Percentiles rank a stretch among this genome's conserved stretches.
Evolutionary conservation across 1,140 invertebrate genomes (phyloP).

Genomic region (Drosophila melanogaster): Release_6_plus_ISO1_MT NT_033779.5:7938501-7939000

Average conservation of each 20-base stretch:
- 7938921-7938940: slow-evolving; percentile 44
- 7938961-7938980: slow-evolving; percentile 67
- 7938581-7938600: no score
- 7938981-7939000: slow-evolving; percentile 78
- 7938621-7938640: no score
- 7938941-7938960: slow-evolving; percentile 5
- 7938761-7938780: slow-evolving; percentile 3
- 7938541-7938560: slow-evolving; percentile 44
- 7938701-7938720: no score
- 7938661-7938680: no score
- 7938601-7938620: no score
- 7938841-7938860: slow-evolving; percentile 78
- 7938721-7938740: no score
- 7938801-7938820: slow-evolving; percentile 65
- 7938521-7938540: slow-evolving; percentile 70
- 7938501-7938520: slow-evolving; percentile 83
- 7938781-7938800: slow-evolving; percentile 81
- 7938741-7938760: no score
- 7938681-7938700: no score
- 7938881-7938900: slow-evolving; percentile 73
- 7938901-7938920: slow-evolving; percentile 53
- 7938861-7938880: slow-evolving; percentile 83
- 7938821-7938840: slow-evolving; percentile 45
- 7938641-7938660: no score
- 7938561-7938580: neutral